Evolutionary conservation across 2,888 invertebrate species (phyloP).

Genomic region (Platycheirus rosarum): DNA sequence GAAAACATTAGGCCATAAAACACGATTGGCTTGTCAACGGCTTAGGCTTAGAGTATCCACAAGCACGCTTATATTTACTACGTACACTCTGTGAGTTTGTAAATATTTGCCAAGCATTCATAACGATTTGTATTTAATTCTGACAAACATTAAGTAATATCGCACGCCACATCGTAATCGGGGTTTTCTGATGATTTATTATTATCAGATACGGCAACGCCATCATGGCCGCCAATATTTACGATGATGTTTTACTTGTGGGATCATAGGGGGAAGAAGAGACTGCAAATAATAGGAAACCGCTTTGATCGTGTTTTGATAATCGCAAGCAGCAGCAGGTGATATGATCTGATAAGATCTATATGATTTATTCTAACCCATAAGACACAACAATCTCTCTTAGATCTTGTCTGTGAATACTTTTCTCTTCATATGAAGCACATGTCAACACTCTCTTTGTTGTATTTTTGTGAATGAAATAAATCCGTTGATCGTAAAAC

Average conservation of each 20-base stretch:
- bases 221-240: not conserved
- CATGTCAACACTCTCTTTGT: conserved; percentile 39
- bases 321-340: conserved; percentile 32
- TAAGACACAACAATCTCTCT: conserved; percentile 13
- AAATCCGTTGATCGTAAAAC: conserved; percentile 43
- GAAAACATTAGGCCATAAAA: conserved; percentile 45
- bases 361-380: too few species aligned
- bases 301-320: conserved; percentile 43
- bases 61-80: conserved; percentile 15
- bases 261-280: conserved; percentile 11
- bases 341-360: conserved; percentile 41
- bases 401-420: not conserved
- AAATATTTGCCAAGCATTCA: conserved; percentile 65
- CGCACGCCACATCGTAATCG: conserved; percentile 36
- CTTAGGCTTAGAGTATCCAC: not conserved
- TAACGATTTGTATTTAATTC: conserved; percentile 33
- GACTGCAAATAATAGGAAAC: conserved; percentile 5
- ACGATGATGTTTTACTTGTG: too few species aligned
- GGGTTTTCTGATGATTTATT: conserved; percentile 15
- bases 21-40: conserved; percentile 4
- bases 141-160: conserved; percentile 65
- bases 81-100: conserved; percentile 11
- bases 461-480: conserved; percentile 67
- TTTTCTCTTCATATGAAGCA: conserved; percentile 44
- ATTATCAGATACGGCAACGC: conserved; percentile 13